These are phyloP conservation scores for Tetraneura akinire DNA, from an alignment of 1,140 invertebrate genomes.

Conservation along the genomic window DNA sequence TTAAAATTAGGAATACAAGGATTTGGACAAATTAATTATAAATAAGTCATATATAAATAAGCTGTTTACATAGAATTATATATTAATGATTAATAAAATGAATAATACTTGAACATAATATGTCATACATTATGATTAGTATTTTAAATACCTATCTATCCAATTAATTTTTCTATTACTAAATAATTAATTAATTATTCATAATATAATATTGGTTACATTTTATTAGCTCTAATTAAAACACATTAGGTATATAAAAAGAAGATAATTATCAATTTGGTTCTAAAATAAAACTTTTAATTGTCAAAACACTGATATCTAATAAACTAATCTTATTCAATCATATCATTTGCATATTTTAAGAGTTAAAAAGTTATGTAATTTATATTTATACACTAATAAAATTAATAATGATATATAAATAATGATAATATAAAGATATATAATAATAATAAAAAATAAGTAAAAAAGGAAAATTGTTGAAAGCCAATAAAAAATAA, in stretches of 20 bases:
- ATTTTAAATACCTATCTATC: no score
- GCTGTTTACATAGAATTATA: no score
- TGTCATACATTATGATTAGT: no score
- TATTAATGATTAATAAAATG: no score
- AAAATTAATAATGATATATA: neutral
- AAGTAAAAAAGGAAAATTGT: conserved; percentile 16
- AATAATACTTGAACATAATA: no score
- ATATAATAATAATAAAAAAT: conserved; percentile 38
- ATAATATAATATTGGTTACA: neutral
- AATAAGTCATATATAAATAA: no score
- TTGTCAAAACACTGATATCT: conserved; percentile 7
- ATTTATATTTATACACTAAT: neutral
- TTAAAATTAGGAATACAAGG: no score
- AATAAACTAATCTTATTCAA: conserved; percentile 12
- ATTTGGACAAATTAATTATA: no score
- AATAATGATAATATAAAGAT: conserved; percentile 23
- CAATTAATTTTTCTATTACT: no score
- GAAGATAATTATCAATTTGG: neutral
- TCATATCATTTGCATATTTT: conserved; percentile 35
- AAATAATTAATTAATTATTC: no score
- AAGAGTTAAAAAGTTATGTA: conserved; percentile 1
- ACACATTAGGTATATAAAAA: neutral
- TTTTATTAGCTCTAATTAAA: neutral
- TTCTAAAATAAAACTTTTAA: conserved; percentile 36
- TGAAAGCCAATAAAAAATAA: neutral